A percentile compares a stretch with the other conserved stretches of the same genome.
phyloP scores from a whole-genome alignment of 2,797 vertebrate genomes.

The Podarcis lilfordi region DNA sequence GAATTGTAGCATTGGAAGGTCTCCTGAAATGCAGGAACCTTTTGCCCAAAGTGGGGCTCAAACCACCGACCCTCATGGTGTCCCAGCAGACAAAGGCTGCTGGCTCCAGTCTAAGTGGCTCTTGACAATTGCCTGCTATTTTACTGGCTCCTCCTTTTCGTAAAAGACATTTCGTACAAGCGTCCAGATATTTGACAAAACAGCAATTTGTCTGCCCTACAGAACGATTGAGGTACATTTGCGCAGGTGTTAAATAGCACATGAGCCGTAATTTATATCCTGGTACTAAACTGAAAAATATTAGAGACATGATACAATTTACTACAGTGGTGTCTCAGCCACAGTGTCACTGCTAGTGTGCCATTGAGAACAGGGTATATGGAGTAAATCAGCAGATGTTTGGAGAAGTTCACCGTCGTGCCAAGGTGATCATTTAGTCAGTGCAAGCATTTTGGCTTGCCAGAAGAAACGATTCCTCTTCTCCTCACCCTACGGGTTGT shows the following conservation, averaged over 20 bases:
- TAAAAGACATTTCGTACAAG: not conserved
- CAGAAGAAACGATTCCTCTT: too few relatives aligned
- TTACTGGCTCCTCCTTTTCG: not conserved
- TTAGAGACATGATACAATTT: not conserved
- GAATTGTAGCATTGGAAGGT: too few relatives aligned
- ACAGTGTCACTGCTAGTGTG: not conserved
- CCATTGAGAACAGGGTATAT: not conserved
- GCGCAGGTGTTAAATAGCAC: not conserved
- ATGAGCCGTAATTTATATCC: not conserved
- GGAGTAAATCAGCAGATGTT: not conserved
- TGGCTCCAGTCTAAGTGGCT: not conserved
- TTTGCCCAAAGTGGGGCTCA: too few relatives aligned
- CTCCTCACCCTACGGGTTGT: too few relatives aligned
- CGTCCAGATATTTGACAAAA: not conserved
- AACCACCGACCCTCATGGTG: too few relatives aligned
- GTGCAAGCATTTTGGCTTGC: too few relatives aligned
- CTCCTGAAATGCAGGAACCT: too few relatives aligned
- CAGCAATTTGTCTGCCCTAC: not conserved
- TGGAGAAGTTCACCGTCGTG: too few relatives aligned
- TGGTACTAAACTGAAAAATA: not conserved
- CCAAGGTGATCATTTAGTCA: too few relatives aligned
- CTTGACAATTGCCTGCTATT: not conserved
- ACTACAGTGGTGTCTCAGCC: not conserved
- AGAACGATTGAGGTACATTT: not conserved
- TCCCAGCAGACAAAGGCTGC: not conserved